Conservation (phyloP, 2,888 invertebrate genomes). For the Campoletis raptor region DNA sequence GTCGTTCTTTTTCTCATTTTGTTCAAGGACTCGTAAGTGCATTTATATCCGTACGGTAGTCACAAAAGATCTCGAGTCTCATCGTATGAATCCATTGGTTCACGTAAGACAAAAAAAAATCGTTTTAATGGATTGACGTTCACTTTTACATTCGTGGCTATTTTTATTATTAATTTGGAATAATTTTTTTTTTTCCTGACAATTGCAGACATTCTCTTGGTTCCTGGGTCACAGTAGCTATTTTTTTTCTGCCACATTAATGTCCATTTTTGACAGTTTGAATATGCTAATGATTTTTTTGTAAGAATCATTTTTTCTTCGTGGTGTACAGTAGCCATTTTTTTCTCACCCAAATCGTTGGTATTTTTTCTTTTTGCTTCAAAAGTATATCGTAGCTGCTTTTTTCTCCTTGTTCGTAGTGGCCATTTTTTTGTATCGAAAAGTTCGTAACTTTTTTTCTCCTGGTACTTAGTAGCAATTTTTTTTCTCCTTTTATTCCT, state of each 20-base stretch:
- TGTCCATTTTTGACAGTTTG: background rate
- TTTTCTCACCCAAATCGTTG: background rate
- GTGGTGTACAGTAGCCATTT: background rate
- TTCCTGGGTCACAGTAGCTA: background rate
- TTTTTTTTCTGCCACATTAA: background rate
- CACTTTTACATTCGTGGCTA: background rate
- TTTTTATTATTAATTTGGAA: background rate
- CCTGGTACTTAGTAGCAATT: background rate
- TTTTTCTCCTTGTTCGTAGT: background rate
- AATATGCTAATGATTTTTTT: background rate
- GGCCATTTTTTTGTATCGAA: background rate
- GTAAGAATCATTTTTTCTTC: no score
- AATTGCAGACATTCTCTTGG: background rate
- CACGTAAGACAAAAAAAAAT: background rate
- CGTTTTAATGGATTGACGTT: background rate
- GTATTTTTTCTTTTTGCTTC: background rate
- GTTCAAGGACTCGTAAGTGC: slow-evolving; percentile 42
- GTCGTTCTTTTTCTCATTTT: slow-evolving; percentile 37
- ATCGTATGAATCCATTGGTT: slow-evolving; percentile 19
- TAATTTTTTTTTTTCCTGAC: background rate
- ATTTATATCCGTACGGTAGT: slow-evolving; percentile 7
- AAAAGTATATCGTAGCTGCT: background rate
- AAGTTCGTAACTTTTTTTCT: background rate
- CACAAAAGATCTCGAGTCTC: slow-evolving; percentile 21
- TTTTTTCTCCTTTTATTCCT: background rate